Percentiles rank a stretch among this genome's conserved stretches.
These are phyloP conservation scores for Tricholauxania praeusta DNA, from an alignment of 2,888 invertebrate genomes.

Conservation along the genomic window DNA sequence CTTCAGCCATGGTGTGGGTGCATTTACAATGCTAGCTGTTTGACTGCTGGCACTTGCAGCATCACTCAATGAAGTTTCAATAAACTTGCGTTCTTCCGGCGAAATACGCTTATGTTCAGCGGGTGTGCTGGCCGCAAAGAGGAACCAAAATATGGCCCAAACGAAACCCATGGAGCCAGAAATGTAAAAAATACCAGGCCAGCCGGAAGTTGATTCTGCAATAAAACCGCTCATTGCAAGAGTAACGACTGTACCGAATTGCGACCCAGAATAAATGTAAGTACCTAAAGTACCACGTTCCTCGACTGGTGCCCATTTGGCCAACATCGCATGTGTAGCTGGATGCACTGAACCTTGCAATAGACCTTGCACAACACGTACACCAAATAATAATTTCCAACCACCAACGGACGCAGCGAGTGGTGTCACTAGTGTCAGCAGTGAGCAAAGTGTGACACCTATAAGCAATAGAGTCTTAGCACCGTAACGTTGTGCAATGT, in stretches of 20 bases:
- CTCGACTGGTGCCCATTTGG: conserved; percentile 77
- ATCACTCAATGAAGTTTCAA: conserved; percentile 74
- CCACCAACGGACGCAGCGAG: conserved; percentile 75
- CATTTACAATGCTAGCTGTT: conserved; percentile 52
- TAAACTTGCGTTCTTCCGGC: conserved; percentile 75
- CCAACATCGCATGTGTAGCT: conserved; percentile 75
- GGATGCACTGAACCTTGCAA: conserved; percentile 78
- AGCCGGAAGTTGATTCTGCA: conserved; percentile 76
- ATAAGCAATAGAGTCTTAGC: conserved; percentile 74
- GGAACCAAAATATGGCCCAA: conserved; percentile 74
- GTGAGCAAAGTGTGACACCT: conserved; percentile 73
- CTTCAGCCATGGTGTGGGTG: conserved; percentile 77
- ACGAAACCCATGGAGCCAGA: conserved; percentile 75
- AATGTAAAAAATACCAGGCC: conserved; percentile 83
- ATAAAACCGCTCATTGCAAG: conserved; percentile 79
- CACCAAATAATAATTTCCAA: conserved; percentile 72
- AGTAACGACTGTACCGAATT: conserved; percentile 84
- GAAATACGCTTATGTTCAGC: conserved; percentile 74
- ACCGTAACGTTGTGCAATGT: conserved; percentile 79
- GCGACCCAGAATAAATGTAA: conserved; percentile 79
- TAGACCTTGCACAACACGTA: conserved; percentile 77
- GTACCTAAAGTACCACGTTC: conserved; percentile 78
- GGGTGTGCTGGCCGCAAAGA: conserved; percentile 77
- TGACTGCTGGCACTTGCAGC: conserved; percentile 42
- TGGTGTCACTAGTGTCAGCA: conserved; percentile 78